These are phyloP conservation scores for Calidris pygmaea DNA, from an alignment of 2,113 vertebrate species.

Conservation along the genomic window DNA sequence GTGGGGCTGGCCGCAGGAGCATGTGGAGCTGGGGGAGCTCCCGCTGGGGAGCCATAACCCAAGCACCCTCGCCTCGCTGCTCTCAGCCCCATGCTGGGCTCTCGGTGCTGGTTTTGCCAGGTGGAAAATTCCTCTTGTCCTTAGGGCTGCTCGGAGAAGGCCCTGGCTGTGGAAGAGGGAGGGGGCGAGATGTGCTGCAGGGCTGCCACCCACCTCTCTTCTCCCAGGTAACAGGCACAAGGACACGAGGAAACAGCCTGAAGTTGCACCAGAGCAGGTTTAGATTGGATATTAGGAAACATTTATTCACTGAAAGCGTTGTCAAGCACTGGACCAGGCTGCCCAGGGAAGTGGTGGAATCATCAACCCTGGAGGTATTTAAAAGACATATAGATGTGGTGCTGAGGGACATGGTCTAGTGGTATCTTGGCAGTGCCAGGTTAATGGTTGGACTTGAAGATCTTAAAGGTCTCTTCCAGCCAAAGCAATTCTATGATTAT, in stretches of 20 bases:
- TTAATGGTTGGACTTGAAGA: background rate
- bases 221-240: background rate
- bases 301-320: background rate
- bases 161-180: background rate
- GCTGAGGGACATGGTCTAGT: background rate
- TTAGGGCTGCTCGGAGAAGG: background rate
- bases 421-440: background rate
- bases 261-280: background rate
- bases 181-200: fast-evolving
- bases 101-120: background rate
- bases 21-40: no score
- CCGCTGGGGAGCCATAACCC: background rate
- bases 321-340: background rate
- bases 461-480: background rate
- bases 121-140: background rate
- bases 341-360: background rate
- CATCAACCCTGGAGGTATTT: background rate
- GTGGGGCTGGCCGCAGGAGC: background rate
- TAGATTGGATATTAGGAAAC: background rate
- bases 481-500: background rate
- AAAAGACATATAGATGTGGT: no score
- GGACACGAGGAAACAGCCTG: background rate
- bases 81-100: background rate
- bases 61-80: no score
- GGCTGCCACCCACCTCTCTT: background rate